Evolutionary conservation across 2,113 vertebrate species (phyloP).

Genomic region (Myiagra hebetior): DNA sequence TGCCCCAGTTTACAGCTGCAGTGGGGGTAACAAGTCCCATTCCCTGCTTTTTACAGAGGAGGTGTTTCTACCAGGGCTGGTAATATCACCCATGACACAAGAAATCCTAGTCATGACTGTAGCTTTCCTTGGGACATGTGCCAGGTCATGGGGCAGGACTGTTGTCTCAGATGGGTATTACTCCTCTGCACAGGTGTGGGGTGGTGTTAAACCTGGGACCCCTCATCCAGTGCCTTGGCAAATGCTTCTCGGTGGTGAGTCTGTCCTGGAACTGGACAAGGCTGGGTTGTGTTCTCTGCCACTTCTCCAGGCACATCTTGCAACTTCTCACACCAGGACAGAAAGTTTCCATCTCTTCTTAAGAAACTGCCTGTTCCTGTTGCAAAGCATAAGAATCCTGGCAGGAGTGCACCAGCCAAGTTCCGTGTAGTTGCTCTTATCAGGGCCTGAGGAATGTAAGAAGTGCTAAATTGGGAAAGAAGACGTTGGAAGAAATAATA

Average conservation of each 20-base stretch:
- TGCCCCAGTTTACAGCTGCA: neutral
- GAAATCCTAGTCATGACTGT: neutral
- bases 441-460: too few relatives aligned
- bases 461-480: too few relatives aligned
- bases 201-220: neutral
- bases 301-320: neutral
- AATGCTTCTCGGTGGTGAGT: accelerated
- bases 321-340: neutral
- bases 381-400: too few relatives aligned
- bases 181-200: neutral
- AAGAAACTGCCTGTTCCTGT: neutral
- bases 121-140: neutral
- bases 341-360: neutral
- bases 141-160: neutral
- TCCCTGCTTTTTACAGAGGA: neutral
- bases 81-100: neutral
- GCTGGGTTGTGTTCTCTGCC: neutral
- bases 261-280: neutral
- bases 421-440: too few relatives aligned
- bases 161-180: neutral
- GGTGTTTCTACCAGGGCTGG: neutral
- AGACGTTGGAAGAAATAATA: too few relatives aligned
- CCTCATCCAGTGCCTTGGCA: neutral
- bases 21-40: neutral
- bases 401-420: too few relatives aligned